Base-by-base conservation (phyloP, 1,140 invertebrate species). In the Diploscapter pachys region DNA sequence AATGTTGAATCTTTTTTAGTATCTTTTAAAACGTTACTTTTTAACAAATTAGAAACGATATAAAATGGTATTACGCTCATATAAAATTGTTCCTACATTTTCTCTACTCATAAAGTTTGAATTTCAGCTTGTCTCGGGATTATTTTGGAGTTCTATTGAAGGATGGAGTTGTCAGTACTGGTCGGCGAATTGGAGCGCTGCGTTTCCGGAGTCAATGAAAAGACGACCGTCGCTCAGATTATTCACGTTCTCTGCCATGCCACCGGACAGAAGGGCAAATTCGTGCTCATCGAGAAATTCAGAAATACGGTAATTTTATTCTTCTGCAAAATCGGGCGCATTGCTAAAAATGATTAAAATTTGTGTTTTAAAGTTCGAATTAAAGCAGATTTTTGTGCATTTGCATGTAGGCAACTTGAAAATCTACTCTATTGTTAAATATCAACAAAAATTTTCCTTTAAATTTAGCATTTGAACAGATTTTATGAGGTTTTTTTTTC, bases 261-360 rank as follows among this genome's bases (percentile, higher is more conserved):
- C 0, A 77, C 69, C 53, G 62, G 62, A 31, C 75, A 76, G 55
- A 62, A 73, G 52, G 75, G 75, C 5, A 76, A 73, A 54, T 76
- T 70, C 63, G 75, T 70, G n/a, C 56, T 76, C 69, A 51, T 72
- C 13, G 75, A 76, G 67, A 71, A 71, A 59, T 75, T 64, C 67
- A 53, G 74, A 55, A 75, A 70, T 48, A 59, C 66, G 61, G 74
- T 75, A 54, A 63, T 63, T 72, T 31, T 48, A 54, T 61, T 74
- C 4, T 68, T 8, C 54, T 8, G 8, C 63, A 5, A 64, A n/a
- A 70, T n/a, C 31, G 31, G 1, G 31, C 31, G 31, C 57, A 9
- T 13, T 11, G 9, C 57, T 59, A 9, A 11, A 11, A 9, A 9
- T 59, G 1, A 9, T 2, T 59, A 1, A 9, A 9, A 11, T 59